A percentile compares a stretch with the other conserved stretches of the same genome.
Evolutionary conservation across 2,797 vertebrate species (phyloP).

Genomic region (Esox masquinongy): DNA sequence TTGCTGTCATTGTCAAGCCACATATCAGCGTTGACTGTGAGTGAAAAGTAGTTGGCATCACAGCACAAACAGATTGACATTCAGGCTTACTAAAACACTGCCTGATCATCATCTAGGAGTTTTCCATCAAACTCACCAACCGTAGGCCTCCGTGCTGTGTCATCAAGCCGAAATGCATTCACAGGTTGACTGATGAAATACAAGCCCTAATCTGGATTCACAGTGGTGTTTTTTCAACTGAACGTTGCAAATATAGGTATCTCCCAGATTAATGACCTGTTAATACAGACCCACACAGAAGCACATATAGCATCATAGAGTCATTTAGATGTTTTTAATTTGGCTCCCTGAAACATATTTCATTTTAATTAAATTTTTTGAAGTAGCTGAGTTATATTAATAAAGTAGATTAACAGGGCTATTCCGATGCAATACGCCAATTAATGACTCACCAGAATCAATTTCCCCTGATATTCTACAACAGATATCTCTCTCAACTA

Average conservation of each 20-base stretch:
- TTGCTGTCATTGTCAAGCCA: background rate
- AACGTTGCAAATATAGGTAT: background rate
- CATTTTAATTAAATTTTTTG: slow-evolving; percentile 59
- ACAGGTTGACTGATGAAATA: background rate
- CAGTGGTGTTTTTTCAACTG: background rate
- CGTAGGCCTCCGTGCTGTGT: background rate
- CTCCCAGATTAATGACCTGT: background rate
- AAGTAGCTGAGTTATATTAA: slow-evolving; percentile 55
- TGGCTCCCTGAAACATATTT: slow-evolving; percentile 50
- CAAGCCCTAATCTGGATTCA: background rate
- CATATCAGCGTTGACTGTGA: background rate
- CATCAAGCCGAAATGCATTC: background rate
- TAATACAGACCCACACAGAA: slow-evolving; percentile 1
- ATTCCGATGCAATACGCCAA: slow-evolving; percentile 32
- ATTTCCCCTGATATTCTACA: slow-evolving; percentile 48
- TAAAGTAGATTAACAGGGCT: slow-evolving; percentile 51
- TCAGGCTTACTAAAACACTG: background rate
- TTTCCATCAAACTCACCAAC: background rate
- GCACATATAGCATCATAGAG: slow-evolving; percentile 23
- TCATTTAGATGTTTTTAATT: slow-evolving; percentile 48
- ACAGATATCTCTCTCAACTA: slow-evolving; percentile 26
- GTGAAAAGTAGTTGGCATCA: background rate
- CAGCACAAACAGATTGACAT: slow-evolving; percentile 3
- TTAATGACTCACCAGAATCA: slow-evolving; percentile 46
- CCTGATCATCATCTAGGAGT: background rate